phyloP scores from a whole-genome alignment of 2,797 vertebrate genomes.

The Myotis vivesi region DNA sequence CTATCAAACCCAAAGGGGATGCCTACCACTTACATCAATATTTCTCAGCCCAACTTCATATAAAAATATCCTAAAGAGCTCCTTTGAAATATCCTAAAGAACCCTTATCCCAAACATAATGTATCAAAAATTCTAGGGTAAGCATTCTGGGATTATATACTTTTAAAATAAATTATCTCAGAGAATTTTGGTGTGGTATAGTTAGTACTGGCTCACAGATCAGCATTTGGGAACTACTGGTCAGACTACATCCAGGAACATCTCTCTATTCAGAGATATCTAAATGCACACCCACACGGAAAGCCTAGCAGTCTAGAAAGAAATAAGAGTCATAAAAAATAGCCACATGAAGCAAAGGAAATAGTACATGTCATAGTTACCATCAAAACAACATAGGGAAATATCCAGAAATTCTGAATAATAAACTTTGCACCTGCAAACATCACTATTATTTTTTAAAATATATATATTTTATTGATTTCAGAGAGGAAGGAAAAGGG shows the following conservation, averaged over 20 bases:
- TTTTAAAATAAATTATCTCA: neutral
- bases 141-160: neutral
- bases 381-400: neutral
- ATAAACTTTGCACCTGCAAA: neutral
- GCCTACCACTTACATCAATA: neutral
- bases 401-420: neutral
- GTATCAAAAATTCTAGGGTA: neutral
- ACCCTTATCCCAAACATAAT: neutral
- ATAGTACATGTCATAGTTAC: neutral
- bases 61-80: neutral
- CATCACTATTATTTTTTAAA: neutral
- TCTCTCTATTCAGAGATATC: neutral
- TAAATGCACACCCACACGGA: neutral
- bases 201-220: neutral
- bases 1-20: neutral
- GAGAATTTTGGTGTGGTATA: neutral
- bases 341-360: neutral
- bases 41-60: neutral
- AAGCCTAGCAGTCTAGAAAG: neutral
- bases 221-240: neutral
- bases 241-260: neutral
- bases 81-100: neutral
- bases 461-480: no score
- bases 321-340: neutral
- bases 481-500: no score